Conservation (phyloP, 2,888 invertebrate species). For the Trachelus troglodyta region DNA sequence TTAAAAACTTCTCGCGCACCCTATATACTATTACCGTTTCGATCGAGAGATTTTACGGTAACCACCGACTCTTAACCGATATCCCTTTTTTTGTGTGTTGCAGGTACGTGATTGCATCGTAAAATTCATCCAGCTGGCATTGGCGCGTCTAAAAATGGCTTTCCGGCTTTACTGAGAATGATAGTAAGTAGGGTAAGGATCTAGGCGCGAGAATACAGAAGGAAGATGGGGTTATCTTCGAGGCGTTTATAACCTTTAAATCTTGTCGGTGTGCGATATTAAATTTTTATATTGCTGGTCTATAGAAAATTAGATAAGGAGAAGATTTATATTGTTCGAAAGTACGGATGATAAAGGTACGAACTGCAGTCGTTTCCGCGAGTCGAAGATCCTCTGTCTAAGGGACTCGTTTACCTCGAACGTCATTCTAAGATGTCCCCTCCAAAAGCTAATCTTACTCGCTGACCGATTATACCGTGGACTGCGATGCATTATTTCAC, state of each 20-base stretch:
- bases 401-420: neutral
- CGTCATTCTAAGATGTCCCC: too few species aligned
- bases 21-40: neutral
- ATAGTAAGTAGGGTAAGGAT: neutral
- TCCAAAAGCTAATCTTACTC: too few species aligned
- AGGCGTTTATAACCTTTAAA: neutral
- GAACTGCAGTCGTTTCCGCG: too few species aligned
- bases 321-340: neutral
- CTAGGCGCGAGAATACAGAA: neutral
- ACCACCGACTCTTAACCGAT: conserved; percentile 12
- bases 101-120: conserved; percentile 48
- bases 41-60: conserved; percentile 3
- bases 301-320: neutral
- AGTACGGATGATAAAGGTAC: neutral
- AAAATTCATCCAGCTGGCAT: conserved; percentile 32
- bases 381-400: neutral
- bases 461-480: too few species aligned
- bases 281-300: neutral
- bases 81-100: conserved; percentile 26
- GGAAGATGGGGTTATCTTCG: neutral
- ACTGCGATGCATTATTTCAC: too few species aligned
- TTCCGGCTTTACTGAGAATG: neutral
- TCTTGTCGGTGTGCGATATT: neutral
- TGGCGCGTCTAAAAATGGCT: neutral
- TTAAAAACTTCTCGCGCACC: conserved; percentile 12